Evolutionary conservation across 2,888 invertebrate species (phyloP).

Genomic region (Dryocosmus kuriphilus): DNA sequence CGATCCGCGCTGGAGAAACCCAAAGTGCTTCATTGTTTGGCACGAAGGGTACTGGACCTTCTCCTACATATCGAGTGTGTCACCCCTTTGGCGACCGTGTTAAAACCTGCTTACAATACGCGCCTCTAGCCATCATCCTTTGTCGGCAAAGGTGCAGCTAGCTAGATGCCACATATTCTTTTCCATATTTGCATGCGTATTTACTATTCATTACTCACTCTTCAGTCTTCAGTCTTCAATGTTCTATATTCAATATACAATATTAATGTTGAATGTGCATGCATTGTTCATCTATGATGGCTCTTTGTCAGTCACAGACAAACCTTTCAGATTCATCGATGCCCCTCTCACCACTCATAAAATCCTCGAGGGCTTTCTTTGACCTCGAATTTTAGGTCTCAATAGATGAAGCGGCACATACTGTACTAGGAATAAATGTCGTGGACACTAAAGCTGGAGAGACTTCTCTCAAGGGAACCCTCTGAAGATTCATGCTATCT

Average conservation of each 20-base stretch:
- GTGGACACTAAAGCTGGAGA: constrained; percentile 9
- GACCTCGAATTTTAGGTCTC: constrained; percentile 30
- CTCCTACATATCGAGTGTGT: constrained; percentile 69
- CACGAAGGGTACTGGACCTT: constrained; percentile 75
- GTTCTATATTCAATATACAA: neutral
- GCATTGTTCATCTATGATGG: neutral
- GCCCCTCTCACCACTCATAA: neutral
- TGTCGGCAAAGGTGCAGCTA: constrained; percentile 38
- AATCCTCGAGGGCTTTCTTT: constrained; percentile 32
- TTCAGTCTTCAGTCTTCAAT: neutral
- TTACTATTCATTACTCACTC: neutral
- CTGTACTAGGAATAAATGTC: constrained; percentile 13
- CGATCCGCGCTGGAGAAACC: constrained; percentile 40
- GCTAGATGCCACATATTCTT: constrained; percentile 40
- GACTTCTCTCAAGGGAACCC: constrained; percentile 8
- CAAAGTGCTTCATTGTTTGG: constrained; percentile 75
- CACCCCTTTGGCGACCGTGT: constrained; percentile 50
- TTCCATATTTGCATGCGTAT: neutral
- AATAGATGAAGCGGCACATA: constrained; percentile 4
- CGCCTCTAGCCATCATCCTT: constrained; percentile 54
- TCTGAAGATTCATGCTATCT: constrained; percentile 16
- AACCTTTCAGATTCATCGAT: constrained; percentile 16
- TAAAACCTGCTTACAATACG: constrained; percentile 55
- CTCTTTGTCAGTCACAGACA: neutral
- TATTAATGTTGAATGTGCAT: no score